Evolutionary conservation across 2,797 vertebrate genomes (phyloP).

Genomic region (Pangasius mekongensis): DNA sequence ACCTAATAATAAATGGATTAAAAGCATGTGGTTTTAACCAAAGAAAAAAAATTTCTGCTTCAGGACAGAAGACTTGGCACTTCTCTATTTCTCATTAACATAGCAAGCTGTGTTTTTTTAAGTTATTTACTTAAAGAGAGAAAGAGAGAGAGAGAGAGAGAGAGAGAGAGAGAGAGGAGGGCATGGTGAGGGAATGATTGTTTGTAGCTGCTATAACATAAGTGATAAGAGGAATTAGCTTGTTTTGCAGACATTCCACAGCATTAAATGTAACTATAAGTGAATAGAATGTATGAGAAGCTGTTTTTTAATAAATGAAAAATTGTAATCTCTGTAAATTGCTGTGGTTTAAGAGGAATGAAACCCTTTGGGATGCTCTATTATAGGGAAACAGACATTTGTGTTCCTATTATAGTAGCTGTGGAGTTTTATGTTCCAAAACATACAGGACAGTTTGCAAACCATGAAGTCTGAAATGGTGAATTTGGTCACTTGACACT

Average conservation of each 20-base stretch:
- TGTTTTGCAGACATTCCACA: background rate
- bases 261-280: background rate
- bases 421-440: background rate
- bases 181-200: background rate
- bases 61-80: background rate
- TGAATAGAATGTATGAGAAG: background rate
- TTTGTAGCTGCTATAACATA: background rate
- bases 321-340: background rate
- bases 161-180: background rate
- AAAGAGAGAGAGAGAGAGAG: too few species aligned
- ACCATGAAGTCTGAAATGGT: background rate
- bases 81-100: background rate
- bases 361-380: background rate
- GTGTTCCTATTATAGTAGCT: background rate
- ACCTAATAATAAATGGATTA: too few species aligned
- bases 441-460: background rate
- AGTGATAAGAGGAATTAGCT: background rate
- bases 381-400: background rate
- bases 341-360: background rate
- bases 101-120: background rate
- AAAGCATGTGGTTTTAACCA: background rate
- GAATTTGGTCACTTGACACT: background rate
- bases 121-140: background rate
- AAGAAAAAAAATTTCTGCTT: background rate
- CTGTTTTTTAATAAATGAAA: background rate